phyloP scores from a whole-genome alignment of 2,888 invertebrate species.

The Mactromeris polynyma region DNA sequence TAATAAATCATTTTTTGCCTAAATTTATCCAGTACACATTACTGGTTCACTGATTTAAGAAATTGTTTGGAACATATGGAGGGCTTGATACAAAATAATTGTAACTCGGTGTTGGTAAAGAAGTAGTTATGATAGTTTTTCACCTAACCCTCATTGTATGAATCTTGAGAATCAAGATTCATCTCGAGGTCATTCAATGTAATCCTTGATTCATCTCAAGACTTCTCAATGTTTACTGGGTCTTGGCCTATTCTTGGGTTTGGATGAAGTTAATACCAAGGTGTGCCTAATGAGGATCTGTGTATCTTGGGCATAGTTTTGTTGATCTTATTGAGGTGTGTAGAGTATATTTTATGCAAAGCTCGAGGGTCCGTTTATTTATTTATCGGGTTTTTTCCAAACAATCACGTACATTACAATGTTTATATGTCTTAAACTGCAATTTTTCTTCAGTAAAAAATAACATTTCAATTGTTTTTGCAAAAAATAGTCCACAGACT shows the following conservation, averaged over 20 bases:
- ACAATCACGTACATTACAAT: neutral
- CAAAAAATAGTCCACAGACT: neutral
- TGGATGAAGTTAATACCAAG: no score
- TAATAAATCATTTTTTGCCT: no score
- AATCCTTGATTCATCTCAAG: neutral
- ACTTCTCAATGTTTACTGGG: no score
- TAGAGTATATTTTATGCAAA: neutral
- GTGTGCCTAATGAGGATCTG: no score
- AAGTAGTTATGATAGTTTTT: neutral
- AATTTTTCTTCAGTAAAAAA: neutral
- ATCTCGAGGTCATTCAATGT: neutral
- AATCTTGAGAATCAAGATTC: neutral
- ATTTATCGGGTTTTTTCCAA: neutral
- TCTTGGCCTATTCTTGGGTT: no score
- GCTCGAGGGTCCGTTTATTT: neutral
- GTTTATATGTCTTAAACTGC: neutral
- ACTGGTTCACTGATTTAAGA: neutral
- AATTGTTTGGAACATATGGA: neutral
- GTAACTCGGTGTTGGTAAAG: no score
- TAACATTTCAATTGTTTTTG: neutral
- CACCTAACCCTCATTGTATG: neutral
- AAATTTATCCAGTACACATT: no score
- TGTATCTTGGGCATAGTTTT: neutral
- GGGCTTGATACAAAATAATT: no score
- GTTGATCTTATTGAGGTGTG: neutral